Evolutionary conservation across 2,888 invertebrate genomes (phyloP), one percentile per base, ranked within the genome.

Genomic region (Drosophila bunnanda): DNA sequence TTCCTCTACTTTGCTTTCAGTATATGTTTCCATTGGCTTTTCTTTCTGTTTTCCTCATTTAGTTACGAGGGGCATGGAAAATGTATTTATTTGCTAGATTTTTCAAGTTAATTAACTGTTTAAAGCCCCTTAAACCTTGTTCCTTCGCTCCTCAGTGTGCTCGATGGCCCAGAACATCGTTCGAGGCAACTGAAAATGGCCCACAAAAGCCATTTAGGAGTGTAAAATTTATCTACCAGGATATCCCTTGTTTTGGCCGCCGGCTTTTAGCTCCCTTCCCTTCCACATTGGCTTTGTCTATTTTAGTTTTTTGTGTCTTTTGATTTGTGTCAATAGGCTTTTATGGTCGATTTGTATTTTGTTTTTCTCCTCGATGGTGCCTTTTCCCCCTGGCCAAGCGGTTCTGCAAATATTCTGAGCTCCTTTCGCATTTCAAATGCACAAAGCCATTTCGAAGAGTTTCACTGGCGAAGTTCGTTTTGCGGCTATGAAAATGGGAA

Each of bases 261-360:
- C 15, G 13, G 13, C n/a, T n/a, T 17, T 36, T 28, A 30, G 6
- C 12, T 43, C 1, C 30, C 17, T 38, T n/a, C 9, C 17, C n/a
- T 36, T 5, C n/a, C 25, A 1, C 12, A 28, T n/a, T n/a, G 17
- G 12, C 20, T 17, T 25, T 25, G n/a, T 38, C 50, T 28, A 20
- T 39, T 41, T 15, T 44, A n/a, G 25, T 25, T 25, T 4, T 25
- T 25, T 25, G 25, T 39, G 39, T 54, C 30, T 71, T 71, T 72
- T 83, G 81, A 87, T 83, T 82, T 83, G 67, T 74, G 81, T 74
- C 78, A 78, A 86, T 86, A 67, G 78, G 68, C 78, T 81, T 81
- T 86, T 80, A 86, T 80, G 81, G 66, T 64, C 83, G 68, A 83
- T 83, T 80, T 75, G 25, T 46, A n/a, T 46, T 28, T 28, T 39